Conservation (phyloP, 2,797 vertebrate genomes). For the Apogon talboti region DNA sequence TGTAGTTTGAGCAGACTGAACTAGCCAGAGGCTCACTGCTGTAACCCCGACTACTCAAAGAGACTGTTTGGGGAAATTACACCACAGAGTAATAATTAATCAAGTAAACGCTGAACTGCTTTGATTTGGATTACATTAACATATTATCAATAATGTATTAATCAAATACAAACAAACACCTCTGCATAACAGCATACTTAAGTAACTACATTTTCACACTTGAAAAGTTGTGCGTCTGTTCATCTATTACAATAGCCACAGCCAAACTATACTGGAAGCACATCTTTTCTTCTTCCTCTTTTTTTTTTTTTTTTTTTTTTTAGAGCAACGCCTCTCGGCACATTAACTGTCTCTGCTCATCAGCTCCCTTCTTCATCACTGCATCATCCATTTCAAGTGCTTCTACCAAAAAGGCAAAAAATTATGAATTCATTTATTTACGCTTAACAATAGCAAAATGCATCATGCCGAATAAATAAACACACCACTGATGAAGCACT, state of each 20-base stretch:
- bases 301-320: no score
- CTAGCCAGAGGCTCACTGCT: slow-evolving; percentile 80
- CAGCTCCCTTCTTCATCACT: slow-evolving; percentile 76
- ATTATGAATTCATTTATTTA: slow-evolving; percentile 82
- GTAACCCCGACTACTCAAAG: slow-evolving; percentile 76
- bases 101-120: slow-evolving; percentile 77
- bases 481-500: slow-evolving; percentile 77
- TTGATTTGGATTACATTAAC: slow-evolving; percentile 82
- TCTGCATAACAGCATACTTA: slow-evolving; percentile 73
- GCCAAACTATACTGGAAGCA: slow-evolving; percentile 50
- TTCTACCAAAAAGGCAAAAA: slow-evolving; percentile 62
- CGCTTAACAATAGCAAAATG: slow-evolving; percentile 73
- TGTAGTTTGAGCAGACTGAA: slow-evolving; percentile 79
- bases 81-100: slow-evolving; percentile 80
- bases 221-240: slow-evolving; percentile 57
- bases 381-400: slow-evolving; percentile 70
- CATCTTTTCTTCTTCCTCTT: slow-evolving; percentile 51
- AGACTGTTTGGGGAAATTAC: slow-evolving; percentile 80
- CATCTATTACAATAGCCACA: slow-evolving; percentile 29
- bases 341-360: slow-evolving; percentile 74
- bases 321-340: slow-evolving; percentile 58
- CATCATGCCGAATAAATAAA: slow-evolving; percentile 81
- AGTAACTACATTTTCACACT: slow-evolving; percentile 65
- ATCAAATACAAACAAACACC: slow-evolving; percentile 83
- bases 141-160: slow-evolving; percentile 83